phyloP scores from a whole-genome alignment of 2,113 vertebrate species.

The Oreotrochilus melanogaster region DNA sequence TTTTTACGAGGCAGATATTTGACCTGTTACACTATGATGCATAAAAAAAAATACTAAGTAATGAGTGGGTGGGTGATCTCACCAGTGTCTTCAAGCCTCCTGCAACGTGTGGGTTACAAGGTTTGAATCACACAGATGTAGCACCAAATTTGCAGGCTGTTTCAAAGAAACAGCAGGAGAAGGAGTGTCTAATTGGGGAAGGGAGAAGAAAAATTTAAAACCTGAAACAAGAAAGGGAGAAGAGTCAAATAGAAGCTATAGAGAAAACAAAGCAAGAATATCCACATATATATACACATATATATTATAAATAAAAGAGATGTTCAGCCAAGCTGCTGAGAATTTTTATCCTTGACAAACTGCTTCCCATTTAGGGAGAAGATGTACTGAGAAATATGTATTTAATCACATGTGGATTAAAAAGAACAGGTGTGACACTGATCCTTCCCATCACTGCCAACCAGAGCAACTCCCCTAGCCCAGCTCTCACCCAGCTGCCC shows the following conservation, averaged over 20 bases:
- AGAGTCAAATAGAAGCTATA: neutral
- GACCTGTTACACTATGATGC: slow-evolving; percentile 52
- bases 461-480: neutral
- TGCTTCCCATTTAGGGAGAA: neutral
- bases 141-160: neutral
- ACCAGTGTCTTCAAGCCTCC: slow-evolving; percentile 41
- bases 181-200: neutral
- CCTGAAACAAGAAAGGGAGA: neutral
- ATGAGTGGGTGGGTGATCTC: slow-evolving; percentile 61
- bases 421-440: neutral
- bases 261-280: neutral
- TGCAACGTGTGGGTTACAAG: slow-evolving; percentile 51
- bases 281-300: neutral
- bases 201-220: neutral
- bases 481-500: neutral
- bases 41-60: slow-evolving; percentile 41
- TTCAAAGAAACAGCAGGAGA: neutral
- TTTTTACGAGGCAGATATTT: slow-evolving; percentile 43
- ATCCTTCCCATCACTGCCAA: neutral
- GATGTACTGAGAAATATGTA: neutral
- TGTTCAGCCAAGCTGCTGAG: neutral
- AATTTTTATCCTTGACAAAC: neutral
- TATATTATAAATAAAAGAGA: too few relatives aligned
- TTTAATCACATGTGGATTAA: neutral
- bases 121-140: slow-evolving; percentile 51